Base-by-base conservation (phyloP, 1,140 invertebrate species). In the Melanaphis sacchari region DNA sequence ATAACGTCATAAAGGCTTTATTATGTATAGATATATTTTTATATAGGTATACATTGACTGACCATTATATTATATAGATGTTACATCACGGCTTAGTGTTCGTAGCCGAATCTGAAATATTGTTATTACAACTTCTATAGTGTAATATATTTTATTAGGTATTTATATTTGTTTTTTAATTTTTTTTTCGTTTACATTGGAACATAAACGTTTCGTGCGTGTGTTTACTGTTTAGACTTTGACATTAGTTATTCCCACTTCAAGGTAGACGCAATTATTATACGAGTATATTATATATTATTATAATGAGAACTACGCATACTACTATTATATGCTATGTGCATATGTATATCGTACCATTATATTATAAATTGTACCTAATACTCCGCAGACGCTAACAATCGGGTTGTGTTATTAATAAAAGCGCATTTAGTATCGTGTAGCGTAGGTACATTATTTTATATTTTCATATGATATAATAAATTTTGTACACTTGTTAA, bases 111-210 rank as follows among this genome's bases (percentile, higher is more conserved):
- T 76, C 31, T 76, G 15, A 76, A 76, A n/a, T 66, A n/a, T 66
- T 59, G 31, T 59, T 76, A 76, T 76, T 76, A 76, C 36, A n/a
- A 76, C 26, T 26, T 76, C 59, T n/a, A 31, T 18, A 76, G 31
- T n/a, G 59, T 66, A 66, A n/a, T n/a, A n/a, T 66, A 5, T 59
- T 26, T n/a, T 76, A n/a, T 76, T 76, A n/a, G n/a, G n/a, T n/a
- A 76, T 76, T 76, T 76, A 76, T 76, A 76, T 76, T 76, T 76
- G 59, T 76, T 76, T 76, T 76, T n/a, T n/a, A n/a, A 49, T 49
- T 18, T 49, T 46, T 49, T 49, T 49, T 49, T 76, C 31, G 59
- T 76, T 76, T n/a, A n/a, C 31, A 76, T n/a, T n/a, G 59, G n/a
- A 76, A 76, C 31, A 76, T n/a, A n/a, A n/a, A 76, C 59, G 59